These are phyloP conservation scores for Solenodon paradoxus DNA, from an alignment of 2,113 vertebrate species.

Conservation along the genomic window DNA sequence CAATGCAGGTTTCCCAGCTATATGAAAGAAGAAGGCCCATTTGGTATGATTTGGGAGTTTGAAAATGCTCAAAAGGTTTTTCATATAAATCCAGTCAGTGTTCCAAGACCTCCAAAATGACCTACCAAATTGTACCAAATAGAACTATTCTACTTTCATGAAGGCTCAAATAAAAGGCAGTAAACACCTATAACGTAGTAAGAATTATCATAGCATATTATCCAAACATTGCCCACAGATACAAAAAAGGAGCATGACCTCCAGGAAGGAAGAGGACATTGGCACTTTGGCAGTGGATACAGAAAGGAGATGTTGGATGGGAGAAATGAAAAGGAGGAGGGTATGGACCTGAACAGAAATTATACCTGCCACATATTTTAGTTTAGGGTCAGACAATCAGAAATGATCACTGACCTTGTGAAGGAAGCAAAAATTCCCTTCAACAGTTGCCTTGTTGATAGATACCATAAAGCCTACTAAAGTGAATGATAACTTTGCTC, in stretches of 20 bases:
- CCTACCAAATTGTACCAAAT: neutral
- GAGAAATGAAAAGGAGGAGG: neutral
- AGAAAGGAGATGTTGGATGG: neutral
- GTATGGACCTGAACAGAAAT: neutral
- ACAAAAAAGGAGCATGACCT: neutral
- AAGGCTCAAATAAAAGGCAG: neutral
- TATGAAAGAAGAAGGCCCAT: neutral
- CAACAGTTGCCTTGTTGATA: neutral
- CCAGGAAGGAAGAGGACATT: too few relatives aligned
- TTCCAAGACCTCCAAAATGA: neutral
- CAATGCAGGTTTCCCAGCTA: neutral
- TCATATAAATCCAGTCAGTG: neutral
- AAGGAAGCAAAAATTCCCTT: neutral
- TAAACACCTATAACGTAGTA: neutral
- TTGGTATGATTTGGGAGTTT: neutral
- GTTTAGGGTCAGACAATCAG: neutral
- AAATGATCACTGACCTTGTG: neutral
- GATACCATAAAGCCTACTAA: neutral
- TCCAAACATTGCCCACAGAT: neutral
- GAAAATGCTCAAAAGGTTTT: neutral
- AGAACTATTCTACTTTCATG: neutral
- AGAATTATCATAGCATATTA: neutral
- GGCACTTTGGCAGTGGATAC: neutral
- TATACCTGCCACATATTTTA: neutral
- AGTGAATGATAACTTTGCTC: neutral